Evolutionary conservation across 2,113 vertebrate genomes (phyloP).

Genomic region (Oncorhynchus nerka): DNA sequence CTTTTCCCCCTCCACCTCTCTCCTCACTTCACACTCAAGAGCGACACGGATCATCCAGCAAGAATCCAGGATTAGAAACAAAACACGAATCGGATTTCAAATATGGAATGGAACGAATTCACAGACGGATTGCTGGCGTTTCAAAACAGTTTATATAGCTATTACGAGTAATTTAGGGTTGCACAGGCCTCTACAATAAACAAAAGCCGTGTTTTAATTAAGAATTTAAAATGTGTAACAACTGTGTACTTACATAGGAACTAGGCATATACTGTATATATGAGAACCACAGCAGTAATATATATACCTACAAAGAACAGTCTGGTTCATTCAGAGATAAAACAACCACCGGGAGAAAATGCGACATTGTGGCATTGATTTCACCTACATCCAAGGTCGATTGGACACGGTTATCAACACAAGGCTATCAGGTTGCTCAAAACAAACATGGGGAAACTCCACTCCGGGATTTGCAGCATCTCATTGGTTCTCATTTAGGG

Average conservation of each 20-base stretch:
- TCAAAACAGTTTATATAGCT: too few species aligned
- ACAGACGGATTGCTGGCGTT: not conserved
- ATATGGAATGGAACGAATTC: not conserved
- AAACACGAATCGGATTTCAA: constrained; percentile 51
- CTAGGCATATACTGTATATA: too few species aligned
- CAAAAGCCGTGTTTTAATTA: not conserved
- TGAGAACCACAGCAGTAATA: too few species aligned
- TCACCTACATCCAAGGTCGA: not conserved
- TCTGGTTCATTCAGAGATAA: too few species aligned
- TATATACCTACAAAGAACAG: too few species aligned
- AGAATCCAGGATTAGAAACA: constrained; percentile 5
- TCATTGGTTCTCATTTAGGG: constrained; percentile 7
- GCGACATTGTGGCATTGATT: not conserved
- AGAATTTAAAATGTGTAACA: not conserved
- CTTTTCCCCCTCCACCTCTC: constrained; percentile 12
- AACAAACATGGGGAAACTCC: constrained; percentile 11
- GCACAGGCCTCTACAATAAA: not conserved
- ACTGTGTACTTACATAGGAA: too few species aligned
- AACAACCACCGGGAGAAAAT: not conserved
- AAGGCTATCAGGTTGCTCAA: not conserved
- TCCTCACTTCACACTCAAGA: constrained; percentile 14
- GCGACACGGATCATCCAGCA: constrained; percentile 18
- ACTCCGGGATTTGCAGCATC: constrained; percentile 27
- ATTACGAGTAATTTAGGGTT: not conserved
- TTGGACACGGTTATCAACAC: not conserved